Percentiles rank a stretch among this genome's conserved stretches.
Evolutionary conservation across 2,888 invertebrate genomes (phyloP).

Genomic region (Nephrocerus scutellatus): DNA sequence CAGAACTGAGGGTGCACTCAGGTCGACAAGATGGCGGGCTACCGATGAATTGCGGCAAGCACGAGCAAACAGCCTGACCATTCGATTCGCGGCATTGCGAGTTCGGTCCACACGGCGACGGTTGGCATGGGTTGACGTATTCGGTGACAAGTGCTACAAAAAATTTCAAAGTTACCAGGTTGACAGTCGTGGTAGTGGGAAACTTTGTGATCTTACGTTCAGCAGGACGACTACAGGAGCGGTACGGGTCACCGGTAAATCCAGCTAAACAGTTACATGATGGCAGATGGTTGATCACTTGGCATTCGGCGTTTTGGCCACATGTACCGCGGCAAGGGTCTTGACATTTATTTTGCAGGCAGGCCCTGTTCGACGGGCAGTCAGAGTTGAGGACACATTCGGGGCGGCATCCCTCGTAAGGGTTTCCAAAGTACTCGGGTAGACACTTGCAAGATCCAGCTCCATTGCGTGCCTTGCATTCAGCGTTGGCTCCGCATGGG

Average conservation of each 20-base stretch:
- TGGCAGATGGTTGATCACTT: conserved; percentile 66
- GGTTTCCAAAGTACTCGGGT: conserved; percentile 67
- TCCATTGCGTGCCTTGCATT: conserved; percentile 59
- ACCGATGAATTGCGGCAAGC: conserved; percentile 63
- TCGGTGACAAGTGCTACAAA: conserved; percentile 37
- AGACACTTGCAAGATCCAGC: conserved; percentile 66
- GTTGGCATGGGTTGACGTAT: conserved; percentile 56
- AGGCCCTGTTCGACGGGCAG: conserved; percentile 64
- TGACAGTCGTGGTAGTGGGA: conserved; percentile 32
- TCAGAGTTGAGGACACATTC: conserved; percentile 69
- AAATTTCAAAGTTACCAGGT: conserved; percentile 40
- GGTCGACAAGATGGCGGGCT: conserved; percentile 71
- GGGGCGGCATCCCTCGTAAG: conserved; percentile 68
- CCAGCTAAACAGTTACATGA: conserved; percentile 63
- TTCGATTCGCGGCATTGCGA: conserved; percentile 65
- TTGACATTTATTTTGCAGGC: conserved; percentile 65
- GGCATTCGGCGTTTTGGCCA: conserved; percentile 65
- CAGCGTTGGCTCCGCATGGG: conserved; percentile 64
- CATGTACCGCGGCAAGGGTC: conserved; percentile 76
- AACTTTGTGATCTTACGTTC: conserved; percentile 52
- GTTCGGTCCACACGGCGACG: conserved; percentile 70
- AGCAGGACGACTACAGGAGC: conserved; percentile 50
- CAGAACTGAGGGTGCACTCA: conserved; percentile 70
- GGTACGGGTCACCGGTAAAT: conserved; percentile 69
- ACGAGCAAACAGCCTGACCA: conserved; percentile 67